These are phyloP conservation scores for Neria commutata DNA, from an alignment of 2,888 invertebrate genomes.

Conservation along the genomic window DNA sequence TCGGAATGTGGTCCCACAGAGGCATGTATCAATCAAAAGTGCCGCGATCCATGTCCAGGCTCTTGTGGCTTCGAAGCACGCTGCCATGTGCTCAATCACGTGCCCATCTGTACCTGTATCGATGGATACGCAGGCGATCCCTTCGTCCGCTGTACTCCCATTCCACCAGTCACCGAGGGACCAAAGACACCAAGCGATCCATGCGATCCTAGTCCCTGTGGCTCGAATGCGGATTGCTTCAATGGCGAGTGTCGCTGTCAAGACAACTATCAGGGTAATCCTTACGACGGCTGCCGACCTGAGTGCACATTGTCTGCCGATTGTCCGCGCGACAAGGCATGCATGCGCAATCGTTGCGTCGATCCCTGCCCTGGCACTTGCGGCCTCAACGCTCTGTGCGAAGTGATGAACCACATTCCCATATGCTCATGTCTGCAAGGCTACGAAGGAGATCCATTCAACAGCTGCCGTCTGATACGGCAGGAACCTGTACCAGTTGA, in stretches of 20 bases:
- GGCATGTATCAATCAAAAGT: conserved; percentile 79
- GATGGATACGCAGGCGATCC: conserved; percentile 80
- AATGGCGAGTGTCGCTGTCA: conserved; percentile 75
- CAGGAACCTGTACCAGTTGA: conserved; percentile 37
- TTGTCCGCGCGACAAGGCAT: conserved; percentile 71
- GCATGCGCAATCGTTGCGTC: conserved; percentile 73
- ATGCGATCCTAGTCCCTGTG: conserved; percentile 78
- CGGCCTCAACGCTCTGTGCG: conserved; percentile 73
- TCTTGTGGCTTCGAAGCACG: conserved; percentile 81
- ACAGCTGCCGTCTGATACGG: conserved; percentile 62
- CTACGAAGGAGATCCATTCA: conserved; percentile 75
- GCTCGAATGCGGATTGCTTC: conserved; percentile 74
- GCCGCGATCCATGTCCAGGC: conserved; percentile 82
- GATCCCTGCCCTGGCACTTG: conserved; percentile 80
- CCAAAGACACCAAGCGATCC: conserved; percentile 63
- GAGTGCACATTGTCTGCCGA: conserved; percentile 78
- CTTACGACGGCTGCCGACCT: conserved; percentile 72
- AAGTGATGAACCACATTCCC: conserved; percentile 76
- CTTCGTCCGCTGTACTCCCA: conserved; percentile 72
- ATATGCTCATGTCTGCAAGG: conserved; percentile 74
- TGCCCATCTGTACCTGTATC: conserved; percentile 80
- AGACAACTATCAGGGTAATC: conserved; percentile 74
- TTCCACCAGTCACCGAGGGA: conserved; percentile 64
- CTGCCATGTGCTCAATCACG: conserved; percentile 79
- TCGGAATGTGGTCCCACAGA: conserved; percentile 79